A percentile compares a stretch with the other conserved stretches of the same genome.
These are phyloP conservation scores for Bubo scandiacus DNA, from an alignment of 2,113 vertebrate species.

Conservation along the genomic window DNA sequence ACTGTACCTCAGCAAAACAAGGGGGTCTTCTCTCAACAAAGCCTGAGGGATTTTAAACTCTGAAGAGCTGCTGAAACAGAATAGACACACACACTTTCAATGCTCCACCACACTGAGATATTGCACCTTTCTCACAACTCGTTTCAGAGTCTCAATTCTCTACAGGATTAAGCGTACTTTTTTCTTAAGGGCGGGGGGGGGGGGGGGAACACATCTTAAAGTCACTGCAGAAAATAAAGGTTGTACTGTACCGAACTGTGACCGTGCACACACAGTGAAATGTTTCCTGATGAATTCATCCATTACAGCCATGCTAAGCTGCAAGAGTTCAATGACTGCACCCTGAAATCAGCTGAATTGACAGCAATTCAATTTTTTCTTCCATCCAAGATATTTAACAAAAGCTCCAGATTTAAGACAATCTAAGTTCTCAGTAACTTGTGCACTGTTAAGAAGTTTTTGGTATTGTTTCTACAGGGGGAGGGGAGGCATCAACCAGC, in stretches of 20 bases:
- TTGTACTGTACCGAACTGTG: background rate
- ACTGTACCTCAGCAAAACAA: background rate
- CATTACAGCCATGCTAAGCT: background rate
- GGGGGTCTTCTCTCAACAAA: too few species aligned
- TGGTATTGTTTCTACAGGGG: background rate
- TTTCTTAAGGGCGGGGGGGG: background rate
- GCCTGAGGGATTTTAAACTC: too few species aligned
- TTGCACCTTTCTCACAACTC: constrained; percentile 3
- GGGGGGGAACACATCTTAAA: background rate
- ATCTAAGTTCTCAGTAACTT: background rate
- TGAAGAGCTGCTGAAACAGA: too few species aligned
- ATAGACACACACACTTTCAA: too few species aligned
- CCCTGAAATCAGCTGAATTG: background rate
- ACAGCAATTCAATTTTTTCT: background rate
- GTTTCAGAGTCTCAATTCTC: background rate
- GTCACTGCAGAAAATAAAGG: background rate
- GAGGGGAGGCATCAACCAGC: background rate
- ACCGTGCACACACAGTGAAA: background rate
- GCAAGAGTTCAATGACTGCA: background rate
- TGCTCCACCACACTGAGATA: background rate
- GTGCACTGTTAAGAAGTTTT: background rate
- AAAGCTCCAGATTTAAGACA: background rate
- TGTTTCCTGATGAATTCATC: background rate
- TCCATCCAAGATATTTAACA: background rate
- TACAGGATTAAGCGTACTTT: background rate